These are phyloP conservation scores for Chaunax sp. DNA, from an alignment of 2,797 vertebrate genomes.

Conservation along the genomic window DNA sequence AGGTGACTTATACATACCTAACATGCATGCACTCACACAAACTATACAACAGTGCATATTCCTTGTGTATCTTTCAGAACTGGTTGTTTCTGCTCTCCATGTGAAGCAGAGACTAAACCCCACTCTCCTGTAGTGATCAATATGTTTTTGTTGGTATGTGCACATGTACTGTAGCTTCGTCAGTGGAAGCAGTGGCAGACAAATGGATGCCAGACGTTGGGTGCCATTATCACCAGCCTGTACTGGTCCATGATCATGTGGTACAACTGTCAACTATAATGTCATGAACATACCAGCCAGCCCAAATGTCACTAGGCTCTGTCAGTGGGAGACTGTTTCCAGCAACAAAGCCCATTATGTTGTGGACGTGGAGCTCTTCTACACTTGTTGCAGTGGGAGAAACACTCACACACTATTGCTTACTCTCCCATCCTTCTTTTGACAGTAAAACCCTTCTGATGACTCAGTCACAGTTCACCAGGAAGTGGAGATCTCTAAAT, in stretches of 20 bases:
- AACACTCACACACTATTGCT: not conserved
- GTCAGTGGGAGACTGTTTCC: constrained; percentile 55
- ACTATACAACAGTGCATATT: no score
- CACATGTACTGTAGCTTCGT: no score
- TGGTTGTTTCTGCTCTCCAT: no score
- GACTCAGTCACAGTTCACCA: constrained; percentile 68
- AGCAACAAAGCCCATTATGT: constrained; percentile 64
- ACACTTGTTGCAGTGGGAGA: not conserved
- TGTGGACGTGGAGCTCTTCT: constrained; percentile 54
- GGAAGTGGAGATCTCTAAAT: constrained; percentile 76
- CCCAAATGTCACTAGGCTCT: constrained; percentile 54
- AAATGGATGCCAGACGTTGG: constrained; percentile 72
- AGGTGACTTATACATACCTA: no score
- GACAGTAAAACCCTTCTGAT: constrained; percentile 24
- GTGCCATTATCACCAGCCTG: constrained; percentile 54
- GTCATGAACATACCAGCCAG: constrained; percentile 41
- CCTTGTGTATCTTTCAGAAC: no score
- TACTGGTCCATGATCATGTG: constrained; percentile 73
- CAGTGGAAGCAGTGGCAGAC: no score
- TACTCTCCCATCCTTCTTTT: constrained; percentile 14
- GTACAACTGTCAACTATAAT: constrained; percentile 78
- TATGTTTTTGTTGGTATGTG: constrained; percentile 7
- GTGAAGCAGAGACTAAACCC: no score
- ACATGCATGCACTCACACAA: no score
- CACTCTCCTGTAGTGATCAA: not conserved